Base-by-base conservation (phyloP, 2,888 invertebrate species). In the Empis stercorea region DNA sequence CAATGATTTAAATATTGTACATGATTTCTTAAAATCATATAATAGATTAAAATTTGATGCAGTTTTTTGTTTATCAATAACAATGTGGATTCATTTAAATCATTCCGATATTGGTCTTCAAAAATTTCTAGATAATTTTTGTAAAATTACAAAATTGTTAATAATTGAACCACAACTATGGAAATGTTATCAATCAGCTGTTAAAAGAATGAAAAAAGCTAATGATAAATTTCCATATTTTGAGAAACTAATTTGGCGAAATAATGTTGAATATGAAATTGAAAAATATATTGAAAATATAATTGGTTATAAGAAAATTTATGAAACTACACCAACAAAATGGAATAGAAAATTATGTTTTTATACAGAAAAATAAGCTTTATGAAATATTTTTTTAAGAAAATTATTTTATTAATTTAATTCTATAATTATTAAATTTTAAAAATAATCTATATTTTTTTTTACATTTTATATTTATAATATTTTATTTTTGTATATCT, bases 21-120 rank as follows among this genome's bases (percentile, higher is more conserved):
- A 64, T 10, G 54, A 65, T 0, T 80, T 74, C 63, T 66, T 85
- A 45, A 49, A 59, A 30, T 54, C 52, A 3, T 55, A 68, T 51
- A 57, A 69, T 2, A 72, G 68, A 43, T 43, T 57, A 0, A 71
- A 63, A 50, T 87, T 85, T 70, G 79, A 83, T 68, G 71, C 78
- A 4, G 73, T 77, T 43, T 86, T 85, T 64, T 84, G 85, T 61
- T 87, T 89, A 62, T 88, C 89, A 10, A 76, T 87, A 30, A 85
- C 87, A 15, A 87, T 91, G 87, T 91, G 91, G 91, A 85, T 91
- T 59, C 91, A 91, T 67, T 64, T 91, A 20, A 89, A 91, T 64
- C 73, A 83, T 66, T 85, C 87, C 7, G 91, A 91, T 70, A 64
- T 69, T 6, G 87, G 86, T 0, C 65, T 91, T 34, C 57, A 71